Conservation (phyloP, 2,113 vertebrate genomes). For the Phalacrocorax carbo region DNA sequence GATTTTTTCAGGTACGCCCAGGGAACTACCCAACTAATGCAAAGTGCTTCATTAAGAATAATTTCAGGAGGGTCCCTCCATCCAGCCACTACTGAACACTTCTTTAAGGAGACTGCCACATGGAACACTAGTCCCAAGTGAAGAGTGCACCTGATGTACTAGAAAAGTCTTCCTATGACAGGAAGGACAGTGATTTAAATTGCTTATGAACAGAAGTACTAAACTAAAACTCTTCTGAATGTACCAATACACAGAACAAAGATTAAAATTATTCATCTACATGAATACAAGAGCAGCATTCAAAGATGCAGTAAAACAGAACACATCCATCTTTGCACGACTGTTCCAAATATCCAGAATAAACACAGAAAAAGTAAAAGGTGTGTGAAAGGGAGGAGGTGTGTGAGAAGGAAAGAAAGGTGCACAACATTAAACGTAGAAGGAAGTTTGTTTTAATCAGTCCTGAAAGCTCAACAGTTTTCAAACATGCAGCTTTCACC, state of each 20-base stretch:
- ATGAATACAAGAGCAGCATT: not conserved
- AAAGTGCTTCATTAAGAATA: not conserved
- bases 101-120: not conserved
- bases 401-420: not conserved
- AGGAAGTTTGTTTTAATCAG: not conserved
- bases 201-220: not conserved
- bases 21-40: not conserved
- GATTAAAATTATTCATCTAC: not conserved
- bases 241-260: not conserved
- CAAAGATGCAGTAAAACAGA: not conserved
- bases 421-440: not conserved
- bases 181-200: not conserved
- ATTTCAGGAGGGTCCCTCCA: not conserved
- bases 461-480: not conserved
- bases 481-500: not conserved
- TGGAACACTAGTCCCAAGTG: not conserved
- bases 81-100: fast-evolving
- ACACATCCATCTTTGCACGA: not conserved
- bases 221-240: not conserved
- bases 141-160: not conserved
- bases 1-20: not conserved
- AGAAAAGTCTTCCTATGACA: not conserved
- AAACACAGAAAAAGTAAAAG: not conserved
- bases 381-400: fast-evolving
- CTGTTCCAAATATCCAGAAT: not conserved